Conservation (phyloP, 30 jellyfish, hydroid and myxozoan species). For the Catostylus mosaicus region DNA sequence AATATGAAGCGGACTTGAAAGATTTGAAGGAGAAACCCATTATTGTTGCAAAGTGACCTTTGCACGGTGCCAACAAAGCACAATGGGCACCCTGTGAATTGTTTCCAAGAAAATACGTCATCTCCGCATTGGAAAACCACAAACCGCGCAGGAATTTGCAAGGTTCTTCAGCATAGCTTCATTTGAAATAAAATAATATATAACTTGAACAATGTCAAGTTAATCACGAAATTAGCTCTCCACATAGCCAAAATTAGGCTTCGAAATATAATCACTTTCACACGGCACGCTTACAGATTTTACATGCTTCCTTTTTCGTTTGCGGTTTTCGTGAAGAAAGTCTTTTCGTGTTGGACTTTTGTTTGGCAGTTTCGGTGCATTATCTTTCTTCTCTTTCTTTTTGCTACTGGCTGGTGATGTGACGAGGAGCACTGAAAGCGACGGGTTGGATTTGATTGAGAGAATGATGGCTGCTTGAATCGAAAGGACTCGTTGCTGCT, state of each 20-base stretch:
- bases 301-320: slow-evolving; percentile 56
- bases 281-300: slow-evolving; percentile 13
- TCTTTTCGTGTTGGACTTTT: slow-evolving; percentile 52
- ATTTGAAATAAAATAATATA: background rate
- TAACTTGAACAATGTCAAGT: background rate
- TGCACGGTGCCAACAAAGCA: background rate
- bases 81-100: background rate
- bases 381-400: slow-evolving; percentile 78
- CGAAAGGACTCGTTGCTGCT: slow-evolving; percentile 96
- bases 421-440: slow-evolving; percentile 84
- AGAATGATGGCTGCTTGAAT: slow-evolving; percentile 95
- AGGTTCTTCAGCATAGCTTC: background rate
- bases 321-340: slow-evolving; percentile 43
- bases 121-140: background rate
- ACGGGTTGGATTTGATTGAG: slow-evolving; percentile 88
- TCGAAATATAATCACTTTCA: slow-evolving; percentile 4
- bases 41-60: too few relatives aligned
- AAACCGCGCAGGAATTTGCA: background rate
- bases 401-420: slow-evolving; percentile 83
- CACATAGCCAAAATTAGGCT: slow-evolving; percentile 45
- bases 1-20: too few relatives aligned
- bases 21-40: too few relatives aligned
- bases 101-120: background rate
- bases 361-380: background rate
- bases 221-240: slow-evolving; percentile 30